These are phyloP conservation scores for Netelia fuscicornis DNA, from an alignment of 2,888 invertebrate species.

Conservation along the genomic window DNA sequence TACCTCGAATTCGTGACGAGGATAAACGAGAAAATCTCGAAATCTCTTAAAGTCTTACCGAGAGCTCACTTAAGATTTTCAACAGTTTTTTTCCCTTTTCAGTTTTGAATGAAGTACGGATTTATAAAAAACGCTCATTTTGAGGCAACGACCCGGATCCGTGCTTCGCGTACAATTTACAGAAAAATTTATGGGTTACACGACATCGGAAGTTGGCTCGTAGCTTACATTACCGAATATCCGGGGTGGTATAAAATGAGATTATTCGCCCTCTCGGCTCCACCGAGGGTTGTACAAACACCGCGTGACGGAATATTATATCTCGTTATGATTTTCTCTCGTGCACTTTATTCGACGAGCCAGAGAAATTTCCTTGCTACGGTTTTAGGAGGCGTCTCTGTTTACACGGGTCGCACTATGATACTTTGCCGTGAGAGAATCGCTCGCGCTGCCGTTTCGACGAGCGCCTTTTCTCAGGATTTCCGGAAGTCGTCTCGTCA, in stretches of 20 bases:
- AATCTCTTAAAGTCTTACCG: neutral
- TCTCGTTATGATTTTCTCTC: slow-evolving; percentile 57
- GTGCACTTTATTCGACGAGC: slow-evolving; percentile 46
- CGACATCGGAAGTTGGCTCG: neutral
- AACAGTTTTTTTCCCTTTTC: no score
- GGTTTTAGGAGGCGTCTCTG: slow-evolving; percentile 54
- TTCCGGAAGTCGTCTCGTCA: slow-evolving; percentile 49
- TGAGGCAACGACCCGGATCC: no score
- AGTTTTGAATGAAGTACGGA: no score
- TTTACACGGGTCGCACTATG: slow-evolving; percentile 52
- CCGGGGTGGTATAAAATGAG: slow-evolving; percentile 22
- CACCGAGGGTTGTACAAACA: slow-evolving; percentile 22
- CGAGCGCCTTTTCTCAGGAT: slow-evolving; percentile 19
- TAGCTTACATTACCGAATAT: slow-evolving; percentile 20
- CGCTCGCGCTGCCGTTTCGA: neutral
- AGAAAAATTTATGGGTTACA: slow-evolving; percentile 7
- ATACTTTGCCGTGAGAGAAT: slow-evolving; percentile 43
- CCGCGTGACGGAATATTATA: slow-evolving; percentile 56
- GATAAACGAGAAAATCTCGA: slow-evolving; percentile 19
- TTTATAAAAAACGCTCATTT: no score
- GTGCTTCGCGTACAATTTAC: no score
- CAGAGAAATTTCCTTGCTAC: slow-evolving; percentile 64
- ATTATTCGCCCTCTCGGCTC: slow-evolving; percentile 41
- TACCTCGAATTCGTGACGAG: slow-evolving; percentile 60
- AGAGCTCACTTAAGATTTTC: slow-evolving; percentile 9